Evolutionary conservation across 2,113 vertebrate genomes (phyloP).

Genomic region (Syngnathoides biaculeatus): DNA sequence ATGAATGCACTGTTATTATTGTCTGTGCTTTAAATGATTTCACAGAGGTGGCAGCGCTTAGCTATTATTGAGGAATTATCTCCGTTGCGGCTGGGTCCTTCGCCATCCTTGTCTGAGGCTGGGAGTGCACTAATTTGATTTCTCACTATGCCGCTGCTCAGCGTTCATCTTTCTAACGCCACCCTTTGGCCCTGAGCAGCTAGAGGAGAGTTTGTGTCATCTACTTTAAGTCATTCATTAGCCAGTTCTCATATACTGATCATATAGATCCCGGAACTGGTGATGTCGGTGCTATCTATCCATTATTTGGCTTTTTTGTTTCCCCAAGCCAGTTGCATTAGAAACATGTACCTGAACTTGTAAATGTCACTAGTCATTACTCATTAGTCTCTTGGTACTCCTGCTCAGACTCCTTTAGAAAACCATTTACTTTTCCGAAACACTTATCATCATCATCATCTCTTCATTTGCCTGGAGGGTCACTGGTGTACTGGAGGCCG

Average conservation of each 20-base stretch:
- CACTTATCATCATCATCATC: not conserved
- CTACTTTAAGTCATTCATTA: not conserved
- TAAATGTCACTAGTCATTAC: not conserved
- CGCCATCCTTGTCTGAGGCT: conserved; percentile 67
- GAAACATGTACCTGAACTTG: not conserved
- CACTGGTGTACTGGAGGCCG: not conserved
- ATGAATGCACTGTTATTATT: conserved; percentile 3
- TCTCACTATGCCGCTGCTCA: conserved; percentile 68
- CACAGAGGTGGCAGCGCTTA: not conserved
- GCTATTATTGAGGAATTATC: conserved; percentile 60
- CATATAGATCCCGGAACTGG: not conserved
- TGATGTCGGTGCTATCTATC: not conserved
- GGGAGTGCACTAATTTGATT: conserved; percentile 92
- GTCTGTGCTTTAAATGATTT: not conserved
- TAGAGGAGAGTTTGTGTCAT: conserved; percentile 20
- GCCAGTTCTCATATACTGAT: not conserved
- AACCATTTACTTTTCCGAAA: not conserved
- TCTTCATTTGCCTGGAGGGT: not conserved
- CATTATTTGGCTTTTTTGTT: not conserved
- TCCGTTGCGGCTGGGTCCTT: conserved; percentile 51
- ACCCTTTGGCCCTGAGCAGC: conserved; percentile 68
- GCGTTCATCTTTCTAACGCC: conserved; percentile 77
- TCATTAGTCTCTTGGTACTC: not conserved
- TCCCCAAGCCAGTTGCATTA: not conserved
- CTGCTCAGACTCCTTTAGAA: not conserved